Base-by-base conservation (phyloP, 2,113 vertebrate species). In the Phalacrocorax pelagicus region DNA sequence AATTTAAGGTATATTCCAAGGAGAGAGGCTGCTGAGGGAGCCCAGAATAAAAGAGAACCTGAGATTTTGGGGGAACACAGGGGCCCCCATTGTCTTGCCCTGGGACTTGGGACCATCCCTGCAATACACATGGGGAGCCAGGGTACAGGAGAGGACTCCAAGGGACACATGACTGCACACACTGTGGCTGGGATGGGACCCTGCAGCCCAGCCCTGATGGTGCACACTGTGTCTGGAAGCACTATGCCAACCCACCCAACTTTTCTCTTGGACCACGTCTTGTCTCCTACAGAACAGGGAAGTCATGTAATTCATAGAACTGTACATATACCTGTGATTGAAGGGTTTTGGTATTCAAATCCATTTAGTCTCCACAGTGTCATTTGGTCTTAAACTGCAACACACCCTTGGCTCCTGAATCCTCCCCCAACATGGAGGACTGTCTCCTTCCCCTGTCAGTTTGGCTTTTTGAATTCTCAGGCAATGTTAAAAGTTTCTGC, bases 31-130 rank as follows among this genome's bases (percentile, higher is more conserved):
- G 14, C 73, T 34, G 22, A 70, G 3, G 3, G 17, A 82, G 55
- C 13, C 3, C 18, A 32, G 7, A 57, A 62, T 70, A 58, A 70
- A 79, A 12, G 12, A 87, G 6, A 74, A 38, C 6, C 7, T 65
- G 55, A 70, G 36, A 30, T 11, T 59, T 42, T 24, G 9, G 2
- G 6, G 6, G 1, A 77, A n/a, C 7, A 2, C 4, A n/a, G 17
- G 1, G 3, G 1, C 1, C 8, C 4, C 12, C 27, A 29, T n/a
- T 44, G 34, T 8, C 26, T 69, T 49, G 23, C 10, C 9, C 24
- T 3, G 49, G 57, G n/a, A 69, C 32, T 38, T 42, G n/a, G 12
- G 15, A 59, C 9, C 12, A 24, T 36, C 7, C 14, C 34, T 72
- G 46, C 8, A 61, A 80, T 14, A 42, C 11, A 8, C 18, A 12